Conservation (phyloP, 2,113 vertebrate genomes). For the Tamias sibiricus region DNA sequence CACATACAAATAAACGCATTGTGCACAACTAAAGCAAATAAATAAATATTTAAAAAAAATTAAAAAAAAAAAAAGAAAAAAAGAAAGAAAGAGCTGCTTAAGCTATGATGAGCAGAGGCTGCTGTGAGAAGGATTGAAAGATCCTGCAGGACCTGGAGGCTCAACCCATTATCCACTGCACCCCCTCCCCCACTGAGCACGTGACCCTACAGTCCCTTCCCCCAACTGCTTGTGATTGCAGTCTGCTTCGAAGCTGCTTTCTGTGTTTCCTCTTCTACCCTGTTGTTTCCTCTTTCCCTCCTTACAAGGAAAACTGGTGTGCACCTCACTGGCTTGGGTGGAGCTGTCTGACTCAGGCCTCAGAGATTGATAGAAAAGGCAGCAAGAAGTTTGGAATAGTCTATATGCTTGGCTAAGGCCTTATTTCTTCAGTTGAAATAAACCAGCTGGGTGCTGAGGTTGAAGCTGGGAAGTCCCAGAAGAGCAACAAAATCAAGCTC, state of each 20-base stretch:
- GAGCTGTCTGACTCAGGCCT: not conserved
- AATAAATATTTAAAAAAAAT: too few relatives aligned
- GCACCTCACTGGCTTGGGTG: not conserved
- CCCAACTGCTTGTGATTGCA: not conserved
- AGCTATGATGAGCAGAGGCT: not conserved
- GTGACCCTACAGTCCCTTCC: not conserved
- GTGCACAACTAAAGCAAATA: too few relatives aligned
- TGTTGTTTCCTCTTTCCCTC: slow-evolving; percentile 64
- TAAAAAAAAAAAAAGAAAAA: too few relatives aligned
- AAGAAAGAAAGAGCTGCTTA: not conserved
- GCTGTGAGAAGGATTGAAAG: not conserved
- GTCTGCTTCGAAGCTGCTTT: not conserved
- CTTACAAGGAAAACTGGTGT: not conserved
- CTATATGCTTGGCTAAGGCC: not conserved
- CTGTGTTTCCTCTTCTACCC: slow-evolving; percentile 60
- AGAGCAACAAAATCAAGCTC: not conserved
- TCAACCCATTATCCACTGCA: accelerated
- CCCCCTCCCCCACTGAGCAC: not conserved
- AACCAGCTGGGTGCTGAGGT: not conserved
- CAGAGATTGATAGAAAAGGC: not conserved
- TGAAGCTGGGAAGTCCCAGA: not conserved
- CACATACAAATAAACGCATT: too few relatives aligned
- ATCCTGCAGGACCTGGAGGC: not conserved
- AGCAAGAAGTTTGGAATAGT: not conserved
- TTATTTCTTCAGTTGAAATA: not conserved